Evolutionary conservation across 2,797 vertebrate genomes (phyloP).

Genomic region (Varecia variegata): DNA sequence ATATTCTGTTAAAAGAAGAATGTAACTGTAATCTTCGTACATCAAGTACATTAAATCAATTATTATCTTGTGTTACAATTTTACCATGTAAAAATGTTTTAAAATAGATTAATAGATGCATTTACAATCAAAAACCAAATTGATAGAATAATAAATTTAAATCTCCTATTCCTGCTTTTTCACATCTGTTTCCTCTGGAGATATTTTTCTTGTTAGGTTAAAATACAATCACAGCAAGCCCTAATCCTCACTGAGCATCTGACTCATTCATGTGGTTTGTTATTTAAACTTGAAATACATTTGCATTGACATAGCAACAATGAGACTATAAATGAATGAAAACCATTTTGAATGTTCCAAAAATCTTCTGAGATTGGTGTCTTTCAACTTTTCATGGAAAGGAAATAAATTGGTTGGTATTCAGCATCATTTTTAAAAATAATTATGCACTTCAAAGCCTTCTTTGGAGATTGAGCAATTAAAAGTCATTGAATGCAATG

Average conservation of each 20-base stretch:
- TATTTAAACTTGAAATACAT: conserved; percentile 44
- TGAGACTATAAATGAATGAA: not conserved
- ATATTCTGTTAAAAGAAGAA: not conserved
- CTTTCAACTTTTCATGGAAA: not conserved
- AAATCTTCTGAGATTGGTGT: conserved; percentile 27
- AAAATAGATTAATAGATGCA: not conserved
- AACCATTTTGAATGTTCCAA: not conserved
- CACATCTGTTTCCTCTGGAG: not conserved
- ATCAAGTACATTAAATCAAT: not conserved
- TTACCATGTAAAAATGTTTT: not conserved
- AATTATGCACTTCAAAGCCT: not conserved
- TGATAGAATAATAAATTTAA: not conserved
- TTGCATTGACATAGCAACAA: conserved; percentile 20
- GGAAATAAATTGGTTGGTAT: not conserved
- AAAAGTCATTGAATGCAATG: not conserved
- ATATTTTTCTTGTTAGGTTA: not conserved
- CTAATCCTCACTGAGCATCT: not conserved
- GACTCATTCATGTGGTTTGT: not conserved
- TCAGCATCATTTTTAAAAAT: not conserved
- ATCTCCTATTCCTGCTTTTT: not conserved
- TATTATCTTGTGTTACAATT: not conserved
- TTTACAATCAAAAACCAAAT: not conserved
- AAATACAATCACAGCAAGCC: not conserved
- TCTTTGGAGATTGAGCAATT: conserved; percentile 19
- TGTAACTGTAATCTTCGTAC: not conserved